Evolutionary conservation across 2,888 invertebrate genomes (phyloP), one percentile per base, ranked within the genome.

Genomic region (Macrosoma leucophasiata): DNA sequence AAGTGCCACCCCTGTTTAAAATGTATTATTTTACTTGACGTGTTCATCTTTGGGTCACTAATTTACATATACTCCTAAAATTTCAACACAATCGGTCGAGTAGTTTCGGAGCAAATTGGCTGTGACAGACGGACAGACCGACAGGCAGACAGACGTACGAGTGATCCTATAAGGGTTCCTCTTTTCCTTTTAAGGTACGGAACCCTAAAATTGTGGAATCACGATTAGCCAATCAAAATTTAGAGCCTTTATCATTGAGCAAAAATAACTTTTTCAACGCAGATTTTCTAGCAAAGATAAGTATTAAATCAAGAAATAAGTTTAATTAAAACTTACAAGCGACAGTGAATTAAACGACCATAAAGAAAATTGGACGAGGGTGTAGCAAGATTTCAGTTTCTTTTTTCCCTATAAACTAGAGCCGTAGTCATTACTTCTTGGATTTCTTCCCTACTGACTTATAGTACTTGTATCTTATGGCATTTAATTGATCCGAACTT

Each of bases 391-490:
- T 36, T 42, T 36, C 42, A 19, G 21, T 35, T 41, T 50, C 51
- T 60, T 66, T 64, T 70, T 64, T 55, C 48, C 42, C 52, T 55
- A 67, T 70, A 71, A 74, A 74, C 58, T 62, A 65, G 60, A 47
- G 45, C 58, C 59, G 48, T 38, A 62, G 60, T 64, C 66, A 67
- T 74, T 72, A 70, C 63, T 72, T 71, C 69, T 71, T 67, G 65
- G 66, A 73, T 73, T 73, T 73, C 66, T 60, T 63, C 61, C 53
- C 53, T 55, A 61, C 69, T 71, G 69, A 71, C 62, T 64, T 73
- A 68, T 65, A 71, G 65, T 64, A 62, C 68, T 63, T 66, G 65
- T 71, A 75, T 74, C 69, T 68, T 67, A 72, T 63, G 60, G 60
- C 62, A 68, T 71, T 77, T 74, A 77, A 75, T 76, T 76, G 73